Conservation (phyloP, 2,797 vertebrate genomes). For the Todus mexicanus region DNA sequence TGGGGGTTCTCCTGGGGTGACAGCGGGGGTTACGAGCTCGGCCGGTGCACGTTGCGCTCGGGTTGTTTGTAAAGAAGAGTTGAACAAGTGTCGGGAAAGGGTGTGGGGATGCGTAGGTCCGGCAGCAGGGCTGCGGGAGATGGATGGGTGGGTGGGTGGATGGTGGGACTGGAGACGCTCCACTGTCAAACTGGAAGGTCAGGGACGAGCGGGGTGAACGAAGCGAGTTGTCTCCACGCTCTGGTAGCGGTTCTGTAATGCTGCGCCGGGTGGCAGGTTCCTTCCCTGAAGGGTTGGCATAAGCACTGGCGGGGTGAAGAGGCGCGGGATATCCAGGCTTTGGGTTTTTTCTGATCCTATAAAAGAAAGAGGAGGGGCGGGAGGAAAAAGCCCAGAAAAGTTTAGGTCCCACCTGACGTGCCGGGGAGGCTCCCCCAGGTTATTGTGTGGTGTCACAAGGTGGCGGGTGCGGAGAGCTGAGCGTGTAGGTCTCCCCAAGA, state of each 20-base stretch:
- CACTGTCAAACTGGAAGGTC: background rate
- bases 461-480: background rate
- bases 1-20: background rate
- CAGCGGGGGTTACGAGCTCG: background rate
- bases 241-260: background rate
- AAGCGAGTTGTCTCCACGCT: background rate
- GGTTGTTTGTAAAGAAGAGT: background rate
- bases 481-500: background rate
- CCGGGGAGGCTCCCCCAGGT: background rate
- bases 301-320: background rate
- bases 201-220: background rate
- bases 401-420: background rate
- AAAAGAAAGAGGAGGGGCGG: background rate
- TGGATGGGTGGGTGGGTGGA: too few relatives aligned
- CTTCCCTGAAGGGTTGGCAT: background rate
- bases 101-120: background rate
- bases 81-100: background rate
- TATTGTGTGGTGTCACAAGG: background rate
- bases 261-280: background rate
- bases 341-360: background rate
- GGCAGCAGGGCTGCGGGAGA: background rate
- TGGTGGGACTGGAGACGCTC: background rate
- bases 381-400: background rate
- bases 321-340: background rate
- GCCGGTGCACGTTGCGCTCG: background rate